A percentile compares a stretch with the other conserved stretches of the same genome.
These are phyloP conservation scores for Monopterus albus DNA, from an alignment of 2,113 vertebrate genomes.

Conservation along the genomic window DNA sequence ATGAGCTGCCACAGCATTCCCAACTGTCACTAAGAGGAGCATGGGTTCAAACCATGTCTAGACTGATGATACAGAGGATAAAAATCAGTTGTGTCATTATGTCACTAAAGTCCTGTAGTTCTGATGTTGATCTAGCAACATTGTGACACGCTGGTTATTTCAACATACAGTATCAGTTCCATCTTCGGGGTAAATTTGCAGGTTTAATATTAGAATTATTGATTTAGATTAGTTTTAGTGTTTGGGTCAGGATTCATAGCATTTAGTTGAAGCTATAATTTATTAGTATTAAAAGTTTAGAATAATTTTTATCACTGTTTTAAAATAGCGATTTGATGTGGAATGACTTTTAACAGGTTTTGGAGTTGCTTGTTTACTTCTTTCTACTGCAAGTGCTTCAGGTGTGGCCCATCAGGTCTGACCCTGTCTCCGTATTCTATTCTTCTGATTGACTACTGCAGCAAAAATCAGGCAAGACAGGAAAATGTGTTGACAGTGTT, in stretches of 20 bases:
- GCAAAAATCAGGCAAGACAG: neutral
- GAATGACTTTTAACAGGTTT: too few species aligned
- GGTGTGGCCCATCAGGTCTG: neutral
- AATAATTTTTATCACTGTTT: neutral
- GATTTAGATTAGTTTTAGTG: neutral
- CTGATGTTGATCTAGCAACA: slow-evolving; percentile 68
- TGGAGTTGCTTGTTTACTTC: neutral
- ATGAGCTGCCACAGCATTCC: slow-evolving; percentile 75
- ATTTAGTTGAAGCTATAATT: neutral
- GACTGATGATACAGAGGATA: slow-evolving; percentile 69
- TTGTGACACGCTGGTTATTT: slow-evolving; percentile 48
- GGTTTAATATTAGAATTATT: slow-evolving; percentile 6
- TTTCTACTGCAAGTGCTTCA: neutral
- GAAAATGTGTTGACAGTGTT: neutral
- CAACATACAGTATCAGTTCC: slow-evolving; percentile 34
- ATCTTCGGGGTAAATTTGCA: neutral
- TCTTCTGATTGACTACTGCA: neutral
- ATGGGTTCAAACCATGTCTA: slow-evolving; percentile 72
- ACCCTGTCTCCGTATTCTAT: neutral
- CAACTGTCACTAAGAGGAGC: slow-evolving; percentile 73
- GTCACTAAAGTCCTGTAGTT: slow-evolving; percentile 63
- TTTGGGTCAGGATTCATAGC: neutral
- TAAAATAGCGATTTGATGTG: too few species aligned
- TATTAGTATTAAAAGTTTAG: neutral
- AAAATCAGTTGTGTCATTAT: slow-evolving; percentile 71